These are phyloP conservation scores for Hycleus phaleratus DNA, from an alignment of 1,140 invertebrate genomes.

Conservation along the genomic window DNA sequence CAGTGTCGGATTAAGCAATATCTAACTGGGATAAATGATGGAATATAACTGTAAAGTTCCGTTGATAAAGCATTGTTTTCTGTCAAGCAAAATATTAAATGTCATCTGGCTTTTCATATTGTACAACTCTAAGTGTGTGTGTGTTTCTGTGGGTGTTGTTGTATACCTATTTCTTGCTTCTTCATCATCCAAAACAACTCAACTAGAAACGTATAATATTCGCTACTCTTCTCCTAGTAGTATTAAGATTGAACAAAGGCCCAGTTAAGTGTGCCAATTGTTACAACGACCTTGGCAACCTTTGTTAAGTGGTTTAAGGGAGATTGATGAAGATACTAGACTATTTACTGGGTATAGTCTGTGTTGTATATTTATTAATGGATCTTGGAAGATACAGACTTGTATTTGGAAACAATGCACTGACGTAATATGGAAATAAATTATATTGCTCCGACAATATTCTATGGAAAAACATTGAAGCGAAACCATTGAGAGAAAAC, in stretches of 20 bases:
- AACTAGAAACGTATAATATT: not conserved
- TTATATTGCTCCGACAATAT: constrained; percentile 2
- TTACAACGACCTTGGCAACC: constrained; percentile 16
- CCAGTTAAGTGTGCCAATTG: constrained; percentile 13
- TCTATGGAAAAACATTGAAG: not conserved
- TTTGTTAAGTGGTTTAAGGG: constrained; percentile 18
- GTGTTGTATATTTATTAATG: constrained; percentile 11
- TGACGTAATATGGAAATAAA: constrained; percentile 14
- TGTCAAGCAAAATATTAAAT: constrained; percentile 12
- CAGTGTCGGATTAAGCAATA: constrained; percentile 16
- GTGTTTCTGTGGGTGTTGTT: no score
- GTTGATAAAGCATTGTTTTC: constrained; percentile 17
- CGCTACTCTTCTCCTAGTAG: not conserved
- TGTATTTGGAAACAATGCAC: constrained; percentile 10
- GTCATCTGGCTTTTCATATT: constrained; percentile 6
- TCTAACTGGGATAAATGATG: constrained; percentile 8
- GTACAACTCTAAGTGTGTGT: not conserved
- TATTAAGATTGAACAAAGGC: constrained; percentile 10
- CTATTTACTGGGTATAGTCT: not conserved
- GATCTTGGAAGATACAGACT: constrained; percentile 8
- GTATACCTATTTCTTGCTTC: not conserved
- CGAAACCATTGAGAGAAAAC: no score
- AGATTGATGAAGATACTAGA: constrained; percentile 17
- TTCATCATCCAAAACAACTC: constrained; percentile 10
- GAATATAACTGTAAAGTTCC: constrained; percentile 2